Percentiles rank a stretch among this genome's conserved stretches.
Conservation (phyloP, 2,888 invertebrate species). For the Athetis lepigone region DNA sequence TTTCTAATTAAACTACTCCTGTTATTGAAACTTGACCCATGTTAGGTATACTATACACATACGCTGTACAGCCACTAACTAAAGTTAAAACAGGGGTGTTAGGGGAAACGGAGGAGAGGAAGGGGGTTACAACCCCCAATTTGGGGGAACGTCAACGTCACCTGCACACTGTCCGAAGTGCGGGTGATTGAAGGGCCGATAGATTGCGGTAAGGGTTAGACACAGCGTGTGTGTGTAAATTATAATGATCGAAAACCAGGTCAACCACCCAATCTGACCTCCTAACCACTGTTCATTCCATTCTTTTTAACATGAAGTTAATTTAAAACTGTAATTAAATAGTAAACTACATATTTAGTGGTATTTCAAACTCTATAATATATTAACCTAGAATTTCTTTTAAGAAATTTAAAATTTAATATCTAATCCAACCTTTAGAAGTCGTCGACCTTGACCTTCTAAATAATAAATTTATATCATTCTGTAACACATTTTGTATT, state of each 20-base stretch:
- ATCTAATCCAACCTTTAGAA: not conserved
- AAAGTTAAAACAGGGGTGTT: slow-evolving; percentile 1
- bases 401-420: too few species aligned
- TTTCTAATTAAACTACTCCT: too few species aligned
- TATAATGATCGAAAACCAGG: too few species aligned
- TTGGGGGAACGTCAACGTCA: slow-evolving; percentile 31
- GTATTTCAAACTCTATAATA: too few species aligned
- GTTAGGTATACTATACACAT: not conserved
- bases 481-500: slow-evolving; percentile 2
- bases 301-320: too few species aligned
- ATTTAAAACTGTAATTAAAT: too few species aligned
- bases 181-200: slow-evolving; percentile 20
- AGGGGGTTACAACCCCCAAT: slow-evolving; percentile 16
- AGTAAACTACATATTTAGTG: too few species aligned
- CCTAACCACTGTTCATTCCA: too few species aligned
- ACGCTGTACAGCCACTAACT: not conserved
- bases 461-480: slow-evolving; percentile 13
- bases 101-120: not conserved
- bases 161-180: slow-evolving; percentile 9
- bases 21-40: too few species aligned
- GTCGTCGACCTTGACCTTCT: not conserved
- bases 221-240: too few species aligned
- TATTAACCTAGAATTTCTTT: too few species aligned
- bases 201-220: not conserved
- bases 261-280: too few species aligned